Base-by-base conservation (phyloP, 2,888 invertebrate genomes). In the Holacanthella duospinosa region DNA sequence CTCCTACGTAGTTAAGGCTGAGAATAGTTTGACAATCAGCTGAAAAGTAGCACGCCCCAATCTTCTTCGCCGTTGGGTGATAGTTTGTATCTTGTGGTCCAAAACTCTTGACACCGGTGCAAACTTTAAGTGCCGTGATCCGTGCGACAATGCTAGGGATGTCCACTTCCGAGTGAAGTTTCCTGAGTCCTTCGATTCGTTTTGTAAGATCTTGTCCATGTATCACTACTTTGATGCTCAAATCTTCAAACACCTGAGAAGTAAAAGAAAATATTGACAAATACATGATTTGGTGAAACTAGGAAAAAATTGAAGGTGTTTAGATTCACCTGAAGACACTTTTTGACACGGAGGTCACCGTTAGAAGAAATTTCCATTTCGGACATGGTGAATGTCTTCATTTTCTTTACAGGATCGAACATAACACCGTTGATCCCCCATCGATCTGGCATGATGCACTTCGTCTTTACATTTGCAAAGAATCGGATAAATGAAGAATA, bases 361-460 rank as follows among this genome's bases (percentile, higher is more conserved):
- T 36, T 67, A 4, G 63, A 55, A 28, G 64, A 59, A 2, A 71
- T 59, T 59, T 70, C 68, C 19, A 66, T 57, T 65, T 69, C 70
- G 9, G 68, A 71, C 21, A 64, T 65, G 12, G 65, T 61, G 44
- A 71, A 66, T 1, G 67, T 67, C 59, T 69, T 70, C 60, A 67
- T 64, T 61, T 68, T 69, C 19, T 65, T 66, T 21, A 43, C 61
- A 25, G 68, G 70, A 56, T 71, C 71, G 68, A 70, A 71, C 21
- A 66, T 58, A 21, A 71, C 68, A 29, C 68, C 70, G 21, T 70
- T 67, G 43, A 71, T 65, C 54, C 64, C 69, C 71, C 71, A 71
- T n/a, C 61, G 60, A 43, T 66, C 68, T 36, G 70, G 64, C 2
- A 71, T 56, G 12, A 60, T 43, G 43, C 66, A 60, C 25, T 60